phyloP scores from a whole-genome alignment of 2,888 invertebrate species.

The Hemaris fuciformis region DNA sequence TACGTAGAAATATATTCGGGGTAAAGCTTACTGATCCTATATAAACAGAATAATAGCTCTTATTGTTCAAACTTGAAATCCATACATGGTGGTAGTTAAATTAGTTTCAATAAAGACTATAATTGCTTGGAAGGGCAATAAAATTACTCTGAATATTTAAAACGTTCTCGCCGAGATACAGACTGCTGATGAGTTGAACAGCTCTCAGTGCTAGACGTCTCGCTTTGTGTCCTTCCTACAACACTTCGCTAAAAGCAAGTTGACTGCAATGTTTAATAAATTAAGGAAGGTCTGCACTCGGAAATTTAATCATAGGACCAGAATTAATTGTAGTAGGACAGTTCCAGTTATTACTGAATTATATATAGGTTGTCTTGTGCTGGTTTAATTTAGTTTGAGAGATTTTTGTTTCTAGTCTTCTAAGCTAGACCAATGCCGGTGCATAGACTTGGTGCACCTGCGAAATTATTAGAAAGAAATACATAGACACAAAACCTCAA shows the following conservation, averaged over 20 bases:
- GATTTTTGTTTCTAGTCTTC: no score
- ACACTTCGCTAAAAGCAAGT: constrained; percentile 5
- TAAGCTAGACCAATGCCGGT: no score
- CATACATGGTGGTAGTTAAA: neutral
- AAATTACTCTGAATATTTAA: constrained; percentile 3
- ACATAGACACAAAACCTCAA: no score
- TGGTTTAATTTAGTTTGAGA: no score
- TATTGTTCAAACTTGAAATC: neutral
- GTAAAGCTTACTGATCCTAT: neutral
- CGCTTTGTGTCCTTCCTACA: constrained; percentile 5
- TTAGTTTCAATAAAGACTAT: neutral
- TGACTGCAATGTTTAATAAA: neutral
- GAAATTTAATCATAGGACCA: neutral
- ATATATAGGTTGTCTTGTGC: no score
- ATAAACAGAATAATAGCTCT: neutral
- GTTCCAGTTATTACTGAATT: no score
- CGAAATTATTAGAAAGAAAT: no score
- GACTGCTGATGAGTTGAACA: neutral
- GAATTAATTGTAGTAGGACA: neutral
- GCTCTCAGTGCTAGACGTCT: neutral
- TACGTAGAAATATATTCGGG: no score
- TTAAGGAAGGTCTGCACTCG: neutral
- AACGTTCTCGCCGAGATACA: neutral
- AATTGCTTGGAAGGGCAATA: constrained; percentile 17
- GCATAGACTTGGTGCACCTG: no score